Evolutionary conservation across 2,797 vertebrate species (phyloP).

Genomic region (Esox masquinongy): DNA sequence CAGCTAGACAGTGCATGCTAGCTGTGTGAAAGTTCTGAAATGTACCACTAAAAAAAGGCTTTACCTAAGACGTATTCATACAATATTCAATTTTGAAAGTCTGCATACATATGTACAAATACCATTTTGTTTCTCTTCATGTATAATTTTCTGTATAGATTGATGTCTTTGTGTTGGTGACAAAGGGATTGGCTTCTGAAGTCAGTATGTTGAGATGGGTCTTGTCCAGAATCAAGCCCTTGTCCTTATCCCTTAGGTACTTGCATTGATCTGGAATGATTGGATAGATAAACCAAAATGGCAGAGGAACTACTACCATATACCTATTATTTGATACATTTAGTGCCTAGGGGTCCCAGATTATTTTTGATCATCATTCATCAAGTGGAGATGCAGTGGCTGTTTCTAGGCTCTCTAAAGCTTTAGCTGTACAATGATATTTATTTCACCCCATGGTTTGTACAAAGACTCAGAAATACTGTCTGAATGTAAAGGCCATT

Average conservation of each 20-base stretch:
- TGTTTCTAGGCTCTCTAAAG: conserved; percentile 70
- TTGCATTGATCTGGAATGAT: background rate
- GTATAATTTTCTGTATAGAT: conserved; percentile 42
- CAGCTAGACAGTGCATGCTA: conserved; percentile 88
- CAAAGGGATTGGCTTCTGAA: conserved; percentile 70
- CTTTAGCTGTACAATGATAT: conserved; percentile 81
- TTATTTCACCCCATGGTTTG: conserved; percentile 91
- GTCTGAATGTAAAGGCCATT: conserved; percentile 86
- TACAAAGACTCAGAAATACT: conserved; percentile 83
- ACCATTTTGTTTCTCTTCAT: conserved; percentile 35
- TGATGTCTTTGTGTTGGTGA: conserved; percentile 63
- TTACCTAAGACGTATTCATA: conserved; percentile 87
- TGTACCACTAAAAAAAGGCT: conserved; percentile 83
- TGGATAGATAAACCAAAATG: background rate
- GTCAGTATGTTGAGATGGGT: conserved; percentile 46
- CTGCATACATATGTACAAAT: conserved; percentile 62
- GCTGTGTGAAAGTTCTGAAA: conserved; percentile 79
- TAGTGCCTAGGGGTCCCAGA: background rate
- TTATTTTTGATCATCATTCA: conserved; percentile 58
- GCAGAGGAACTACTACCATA: background rate
- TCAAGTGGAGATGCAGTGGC: conserved; percentile 71
- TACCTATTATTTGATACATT: background rate
- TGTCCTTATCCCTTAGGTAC: background rate
- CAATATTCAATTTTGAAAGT: conserved; percentile 60
- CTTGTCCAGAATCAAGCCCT: background rate